Percentiles rank a stretch among this genome's conserved stretches.
phyloP scores from a whole-genome alignment of 2,888 invertebrate species.

The Danaus chrysippus region DNA sequence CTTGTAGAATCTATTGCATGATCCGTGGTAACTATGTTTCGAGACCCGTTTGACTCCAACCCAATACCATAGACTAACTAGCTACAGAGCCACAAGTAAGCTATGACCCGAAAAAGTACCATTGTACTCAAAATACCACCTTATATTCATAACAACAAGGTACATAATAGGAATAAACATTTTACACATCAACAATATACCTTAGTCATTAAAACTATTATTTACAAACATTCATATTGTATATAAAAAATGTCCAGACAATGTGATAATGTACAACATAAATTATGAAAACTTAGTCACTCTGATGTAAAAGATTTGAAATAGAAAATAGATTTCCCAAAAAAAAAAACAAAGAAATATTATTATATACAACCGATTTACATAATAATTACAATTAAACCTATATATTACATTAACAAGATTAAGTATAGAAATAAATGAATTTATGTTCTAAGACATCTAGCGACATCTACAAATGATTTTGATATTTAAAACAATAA shows the following conservation, averaged over 20 bases:
- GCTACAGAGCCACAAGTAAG: constrained; percentile 37
- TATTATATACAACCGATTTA: constrained; percentile 77
- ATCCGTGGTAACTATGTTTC: constrained; percentile 75
- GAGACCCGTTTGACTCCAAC: constrained; percentile 61
- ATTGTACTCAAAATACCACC: constrained; percentile 45
- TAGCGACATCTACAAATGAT: constrained; percentile 38
- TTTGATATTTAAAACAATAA: not conserved
- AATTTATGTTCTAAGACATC: constrained; percentile 26
- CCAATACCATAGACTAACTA: not conserved
- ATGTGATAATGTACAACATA: too few species aligned
- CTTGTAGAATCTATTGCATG: constrained; percentile 47
- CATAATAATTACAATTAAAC: constrained; percentile 47
- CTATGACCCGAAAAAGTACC: constrained; percentile 55
- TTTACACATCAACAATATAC: constrained; percentile 66
- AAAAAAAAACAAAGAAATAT: constrained; percentile 25
- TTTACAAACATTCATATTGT: constrained; percentile 26
- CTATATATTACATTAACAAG: constrained; percentile 38
- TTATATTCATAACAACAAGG: constrained; percentile 67
- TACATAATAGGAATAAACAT: constrained; percentile 75
- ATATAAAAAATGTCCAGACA: not conserved
- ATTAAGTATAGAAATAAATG: constrained; percentile 17
- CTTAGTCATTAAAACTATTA: constrained; percentile 53
- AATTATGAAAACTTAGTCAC: too few species aligned
- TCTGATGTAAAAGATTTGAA: not conserved
- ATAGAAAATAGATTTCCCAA: not conserved